Evolutionary conservation across 2,888 invertebrate species (phyloP).

Genomic region (Drosophila cognata): DNA sequence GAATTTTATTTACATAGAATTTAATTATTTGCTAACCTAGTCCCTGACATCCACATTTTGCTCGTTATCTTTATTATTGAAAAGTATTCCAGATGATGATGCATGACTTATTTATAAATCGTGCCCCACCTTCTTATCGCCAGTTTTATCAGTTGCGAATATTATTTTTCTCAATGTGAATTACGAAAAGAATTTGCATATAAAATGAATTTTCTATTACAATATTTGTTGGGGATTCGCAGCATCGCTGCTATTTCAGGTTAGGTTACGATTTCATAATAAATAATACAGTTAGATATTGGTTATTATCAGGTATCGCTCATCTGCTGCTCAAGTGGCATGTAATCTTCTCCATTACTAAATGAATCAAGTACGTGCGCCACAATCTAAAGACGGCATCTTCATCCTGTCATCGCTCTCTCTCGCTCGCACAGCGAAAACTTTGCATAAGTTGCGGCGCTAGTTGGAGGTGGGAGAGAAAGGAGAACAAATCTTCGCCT

Average conservation of each 20-base stretch:
- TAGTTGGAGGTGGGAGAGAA: slow-evolving; percentile 7
- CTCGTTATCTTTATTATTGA: neutral
- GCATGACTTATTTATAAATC: neutral
- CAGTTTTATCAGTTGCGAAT: neutral
- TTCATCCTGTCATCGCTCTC: neutral
- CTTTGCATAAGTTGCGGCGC: slow-evolving; percentile 56
- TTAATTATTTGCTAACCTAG: neutral
- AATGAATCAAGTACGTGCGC: slow-evolving; percentile 59
- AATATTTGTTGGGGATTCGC: neutral
- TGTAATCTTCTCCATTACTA: slow-evolving; percentile 50
- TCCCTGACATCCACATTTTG: neutral
- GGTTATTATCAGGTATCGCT: slow-evolving; percentile 9
- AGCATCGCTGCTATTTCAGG: neutral
- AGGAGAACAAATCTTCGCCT: slow-evolving; percentile 34
- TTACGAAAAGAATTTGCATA: neutral
- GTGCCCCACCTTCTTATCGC: neutral
- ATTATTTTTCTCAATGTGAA: neutral
- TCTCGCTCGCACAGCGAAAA: slow-evolving; percentile 25
- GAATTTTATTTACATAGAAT: neutral
- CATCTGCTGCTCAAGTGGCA: slow-evolving; percentile 36
- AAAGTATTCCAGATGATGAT: neutral
- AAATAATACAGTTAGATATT: neutral
- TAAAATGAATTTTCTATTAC: neutral
- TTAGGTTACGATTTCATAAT: neutral
- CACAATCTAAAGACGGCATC: neutral